Base-by-base conservation (phyloP, 2,113 vertebrate species). In the Burhinus bistriatus region DNA sequence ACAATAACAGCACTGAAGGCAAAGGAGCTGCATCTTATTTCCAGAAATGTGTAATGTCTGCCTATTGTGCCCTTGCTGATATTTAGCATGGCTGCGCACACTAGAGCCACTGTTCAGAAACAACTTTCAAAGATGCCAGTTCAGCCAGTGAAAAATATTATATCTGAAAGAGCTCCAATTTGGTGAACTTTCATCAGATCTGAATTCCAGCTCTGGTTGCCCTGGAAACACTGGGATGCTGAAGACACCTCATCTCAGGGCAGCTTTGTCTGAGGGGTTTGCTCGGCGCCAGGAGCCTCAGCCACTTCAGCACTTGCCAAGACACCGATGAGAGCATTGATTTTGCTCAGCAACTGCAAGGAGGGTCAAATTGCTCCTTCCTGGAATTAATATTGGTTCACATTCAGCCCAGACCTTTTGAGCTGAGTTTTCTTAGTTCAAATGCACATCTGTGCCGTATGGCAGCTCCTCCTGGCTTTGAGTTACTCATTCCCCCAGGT, bases 211-310 rank as follows among this genome's bases (percentile, higher is more conserved):
- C 73, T 87, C 66, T 72, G 34, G 85, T 77, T 95, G 58, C 81
- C 87, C 66, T 83, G 71, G 95, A 85, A 94, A 96, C 85, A 45
- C 58, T 19, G 54, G 58, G 93, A 93, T 96, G 75, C 58, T 88
- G 70, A 95, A 80, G 90, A 45, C 20, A 36, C 11, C 26, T 87
- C 54, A 47, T 71, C 47, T 69, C 6, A 1, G 62, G 32, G 34
- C 78, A 83, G 85, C 78, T 93, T 85, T 90, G 68, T 87, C 59
- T 40, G 38, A 75, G 34, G 38, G 26, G 22, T 84, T 91, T 93
- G n/a, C 52, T 84, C 0, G 0, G 36, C 0, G 0, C 44, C 30
- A 22, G 82, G 29, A 79, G 26, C 61, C 62, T 93, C 3, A 0
- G 65, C 47, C 61, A 30, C 57, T 16, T 25, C 72, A 68, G 77